Conservation (phyloP, 2,888 invertebrate species). For the Apantesis nais region DNA sequence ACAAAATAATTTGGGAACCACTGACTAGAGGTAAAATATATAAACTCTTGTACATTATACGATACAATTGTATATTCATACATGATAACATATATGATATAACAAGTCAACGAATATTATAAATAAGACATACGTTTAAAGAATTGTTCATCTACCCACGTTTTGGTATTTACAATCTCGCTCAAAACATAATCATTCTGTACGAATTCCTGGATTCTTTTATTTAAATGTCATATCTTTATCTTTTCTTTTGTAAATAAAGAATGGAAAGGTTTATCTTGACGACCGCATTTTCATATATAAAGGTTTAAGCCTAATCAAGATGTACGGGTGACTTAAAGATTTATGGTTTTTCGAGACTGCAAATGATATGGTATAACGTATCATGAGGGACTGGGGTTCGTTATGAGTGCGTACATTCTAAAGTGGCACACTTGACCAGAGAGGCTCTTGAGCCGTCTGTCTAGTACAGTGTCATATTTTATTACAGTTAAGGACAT, state of each 20-base stretch:
- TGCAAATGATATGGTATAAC: constrained; percentile 7
- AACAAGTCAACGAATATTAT: background rate
- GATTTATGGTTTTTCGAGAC: constrained; percentile 12
- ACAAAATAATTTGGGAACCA: too few species aligned
- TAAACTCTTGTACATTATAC: too few species aligned
- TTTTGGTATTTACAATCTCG: constrained; percentile 23
- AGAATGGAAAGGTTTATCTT: constrained; percentile 57
- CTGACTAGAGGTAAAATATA: too few species aligned
- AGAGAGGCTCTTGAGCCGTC: constrained; percentile 4
- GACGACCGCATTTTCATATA: constrained; percentile 44
- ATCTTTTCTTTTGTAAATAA: constrained; percentile 61
- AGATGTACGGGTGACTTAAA: constrained; percentile 21
- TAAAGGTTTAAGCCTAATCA: constrained; percentile 37
- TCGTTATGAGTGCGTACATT: background rate
- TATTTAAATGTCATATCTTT: constrained; percentile 62
- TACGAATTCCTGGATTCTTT: constrained; percentile 44
- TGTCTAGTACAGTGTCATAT: constrained; percentile 1
- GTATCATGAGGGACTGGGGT: background rate
- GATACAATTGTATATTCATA: background rate
- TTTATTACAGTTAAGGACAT: background rate
- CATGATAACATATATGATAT: background rate
- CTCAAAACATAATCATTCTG: constrained; percentile 45
- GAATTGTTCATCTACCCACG: constrained; percentile 31
- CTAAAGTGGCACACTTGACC: constrained; percentile 5
- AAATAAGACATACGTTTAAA: constrained; percentile 7